Base-by-base conservation (phyloP, 2,888 invertebrate species). In the Ectobius pallidus region DNA sequence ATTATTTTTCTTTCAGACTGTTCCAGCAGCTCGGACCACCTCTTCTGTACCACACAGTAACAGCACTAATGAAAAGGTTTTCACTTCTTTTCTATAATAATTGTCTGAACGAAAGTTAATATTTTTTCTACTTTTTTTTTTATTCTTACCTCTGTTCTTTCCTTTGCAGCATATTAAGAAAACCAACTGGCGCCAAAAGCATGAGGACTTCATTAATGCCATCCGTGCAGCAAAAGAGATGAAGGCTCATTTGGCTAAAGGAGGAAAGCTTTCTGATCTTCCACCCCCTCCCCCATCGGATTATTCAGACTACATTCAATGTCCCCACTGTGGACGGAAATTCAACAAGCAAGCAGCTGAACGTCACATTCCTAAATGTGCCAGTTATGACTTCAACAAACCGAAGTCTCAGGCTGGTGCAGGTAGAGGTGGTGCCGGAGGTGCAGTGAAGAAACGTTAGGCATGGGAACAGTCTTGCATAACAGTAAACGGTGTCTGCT, bases 351-450 rank as follows among this genome's bases (percentile, higher is more conserved):
- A 85, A 0, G 95, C 94, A 0, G 97, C 97, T 1, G 92, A 92
- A 77, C 85, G 97, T 32, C 97, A 97, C 85, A 96, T 97, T 78
- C 97, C 97, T 67, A 93, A 94, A 84, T 97, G 97, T 85, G 92
- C 92, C 80, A 89, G 85, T 79, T 94, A 90, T 86, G 84, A 90
- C 77, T 93, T 92, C 83, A 95, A 95, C 82, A 94, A 94, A 79
- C 89, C 91, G 78, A 90, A 85, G 81, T 85, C 78, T 69, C 78
- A 14, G 6, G 30, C 78, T 7, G 77, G 77, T 20, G 78, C 77
- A 18, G 32, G 14, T 3, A 39, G 62, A 4, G 49, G 32, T 27
- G n/a, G 18, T 3, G 25, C 25, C 4, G 58, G 67, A n/a, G 62
- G 58, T 0, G 42, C 39, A 16, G 9, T 58, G 20, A 72, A 49